Evolutionary conservation across 2,797 vertebrate genomes (phyloP), one percentile per base, ranked within the genome.

Genomic region (Argentina silus): DNA sequence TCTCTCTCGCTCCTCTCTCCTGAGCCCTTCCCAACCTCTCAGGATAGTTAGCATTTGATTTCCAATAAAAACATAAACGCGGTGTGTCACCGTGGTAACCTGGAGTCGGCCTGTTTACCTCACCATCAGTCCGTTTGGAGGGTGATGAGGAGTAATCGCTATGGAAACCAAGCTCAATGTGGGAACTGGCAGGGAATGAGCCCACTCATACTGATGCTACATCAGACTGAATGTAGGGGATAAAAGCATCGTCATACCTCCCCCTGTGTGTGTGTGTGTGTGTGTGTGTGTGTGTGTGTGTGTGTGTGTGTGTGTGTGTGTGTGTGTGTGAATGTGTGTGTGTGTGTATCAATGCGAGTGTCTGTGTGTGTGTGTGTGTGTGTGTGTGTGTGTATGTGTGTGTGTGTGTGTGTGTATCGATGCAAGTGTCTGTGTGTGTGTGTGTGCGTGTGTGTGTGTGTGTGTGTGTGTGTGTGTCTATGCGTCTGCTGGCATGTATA

Each of bases 1-100:
- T 21, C 51, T 70, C 72, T 78, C 73, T 69, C n/a, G 63, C 70
- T 61, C 72, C 75, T 53, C 50, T 11, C 17, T 7, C 51, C 42
- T 65, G n/a, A n/a, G n/a, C 43, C 1, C 2, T 48, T 4, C n/a
- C 10, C 5, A 8, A 7, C 48, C 10, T 6, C 7, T 6, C 23
- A 42, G 23, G 21, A 15, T 42, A 62, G 23, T 12, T 50, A 9
- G 48, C 48, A 36, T 50, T 50, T 50, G 48, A 50, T 50, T 50
- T 6, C 48, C 27, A 4, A 36, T 36, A 36, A 4, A 4, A 36
- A 36, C 27, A 36, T 36, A 4, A 36, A 36, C 27, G 27, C 4
- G 27, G 27, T 4, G 27, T 36, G 27, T 36, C 27, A 36, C 27
- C 27, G 27, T 36, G 27, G 27, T 51, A 51, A 51, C 50, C 15